A percentile compares a stretch with the other conserved stretches of the same genome.
phyloP scores from a whole-genome alignment of 1,140 invertebrate species.

The Camponotus floridanus region DNA sequence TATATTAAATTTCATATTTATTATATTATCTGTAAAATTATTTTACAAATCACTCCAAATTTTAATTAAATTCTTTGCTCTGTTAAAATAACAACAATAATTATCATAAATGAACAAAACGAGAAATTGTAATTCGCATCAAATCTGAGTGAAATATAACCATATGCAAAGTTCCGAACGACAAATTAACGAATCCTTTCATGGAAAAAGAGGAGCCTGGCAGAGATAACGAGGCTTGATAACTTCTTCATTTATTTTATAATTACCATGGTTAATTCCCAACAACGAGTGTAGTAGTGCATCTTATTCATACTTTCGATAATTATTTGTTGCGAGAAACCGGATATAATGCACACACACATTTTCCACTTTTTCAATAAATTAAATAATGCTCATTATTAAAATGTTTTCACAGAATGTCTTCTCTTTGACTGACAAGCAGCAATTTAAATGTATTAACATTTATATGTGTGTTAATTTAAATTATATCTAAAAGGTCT shows the following conservation, averaged over 20 bases:
- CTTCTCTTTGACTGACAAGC: background rate
- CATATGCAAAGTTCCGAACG: background rate
- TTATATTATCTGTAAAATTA: slow-evolving; percentile 11
- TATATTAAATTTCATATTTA: slow-evolving; percentile 30
- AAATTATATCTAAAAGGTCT: background rate
- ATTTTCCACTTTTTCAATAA: slow-evolving; percentile 11
- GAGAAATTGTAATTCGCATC: background rate
- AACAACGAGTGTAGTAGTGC: background rate
- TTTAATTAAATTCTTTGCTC: slow-evolving; percentile 35
- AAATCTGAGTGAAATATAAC: slow-evolving; percentile 7
- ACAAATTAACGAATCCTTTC: background rate
- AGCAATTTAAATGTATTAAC: slow-evolving; percentile 2
- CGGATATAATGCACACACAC: background rate
- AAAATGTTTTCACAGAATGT: background rate
- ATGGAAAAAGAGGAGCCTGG: background rate
- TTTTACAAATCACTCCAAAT: background rate
- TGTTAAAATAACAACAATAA: slow-evolving; percentile 28
- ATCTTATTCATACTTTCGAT: slow-evolving; percentile 19
- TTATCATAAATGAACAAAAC: background rate
- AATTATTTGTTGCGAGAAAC: background rate
- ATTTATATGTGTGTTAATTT: background rate
- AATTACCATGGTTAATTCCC: slow-evolving; percentile 30
- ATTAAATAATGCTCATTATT: background rate
- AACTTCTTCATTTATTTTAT: slow-evolving; percentile 24
- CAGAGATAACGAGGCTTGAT: background rate